phyloP scores from a whole-genome alignment of 2,113 vertebrate species.

The Catharus fuscescens region DNA sequence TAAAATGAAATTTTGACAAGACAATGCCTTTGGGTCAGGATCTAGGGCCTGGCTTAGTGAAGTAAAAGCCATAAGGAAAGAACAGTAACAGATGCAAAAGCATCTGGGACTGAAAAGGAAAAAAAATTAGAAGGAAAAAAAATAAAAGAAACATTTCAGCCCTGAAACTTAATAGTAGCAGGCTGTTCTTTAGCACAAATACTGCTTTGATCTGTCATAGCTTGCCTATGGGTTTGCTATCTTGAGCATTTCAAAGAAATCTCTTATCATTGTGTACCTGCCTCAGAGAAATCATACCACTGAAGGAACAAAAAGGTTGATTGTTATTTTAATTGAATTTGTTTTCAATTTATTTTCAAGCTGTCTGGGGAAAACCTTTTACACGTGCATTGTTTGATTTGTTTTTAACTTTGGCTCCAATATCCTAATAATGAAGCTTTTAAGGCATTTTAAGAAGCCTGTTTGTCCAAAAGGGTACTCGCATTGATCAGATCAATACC shows the following conservation, averaged over 20 bases:
- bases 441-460: slow-evolving; percentile 61
- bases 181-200: slow-evolving; percentile 31
- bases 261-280: slow-evolving; percentile 33
- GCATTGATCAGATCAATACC: slow-evolving; percentile 66
- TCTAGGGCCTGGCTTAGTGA: background rate
- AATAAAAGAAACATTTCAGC: background rate
- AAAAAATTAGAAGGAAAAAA: background rate
- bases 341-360: slow-evolving; percentile 80
- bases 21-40: background rate
- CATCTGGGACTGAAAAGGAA: background rate
- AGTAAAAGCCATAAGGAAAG: background rate
- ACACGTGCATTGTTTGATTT: slow-evolving; percentile 73
- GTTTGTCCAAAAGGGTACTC: slow-evolving; percentile 64
- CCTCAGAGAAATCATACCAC: slow-evolving; percentile 61
- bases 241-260: slow-evolving; percentile 41
- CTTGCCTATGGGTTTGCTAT: slow-evolving; percentile 25
- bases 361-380: slow-evolving; percentile 75
- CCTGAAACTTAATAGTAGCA: slow-evolving; percentile 51
- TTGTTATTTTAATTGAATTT: slow-evolving; percentile 85
- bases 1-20: background rate
- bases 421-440: slow-evolving; percentile 80
- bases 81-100: slow-evolving; percentile 18
- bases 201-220: slow-evolving; percentile 25
- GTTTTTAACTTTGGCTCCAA: slow-evolving; percentile 74
- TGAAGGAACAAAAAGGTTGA: slow-evolving; percentile 75